phyloP scores from a whole-genome alignment of 2,113 vertebrate species.

The Rhegmatorhina hoffmannsi region DNA sequence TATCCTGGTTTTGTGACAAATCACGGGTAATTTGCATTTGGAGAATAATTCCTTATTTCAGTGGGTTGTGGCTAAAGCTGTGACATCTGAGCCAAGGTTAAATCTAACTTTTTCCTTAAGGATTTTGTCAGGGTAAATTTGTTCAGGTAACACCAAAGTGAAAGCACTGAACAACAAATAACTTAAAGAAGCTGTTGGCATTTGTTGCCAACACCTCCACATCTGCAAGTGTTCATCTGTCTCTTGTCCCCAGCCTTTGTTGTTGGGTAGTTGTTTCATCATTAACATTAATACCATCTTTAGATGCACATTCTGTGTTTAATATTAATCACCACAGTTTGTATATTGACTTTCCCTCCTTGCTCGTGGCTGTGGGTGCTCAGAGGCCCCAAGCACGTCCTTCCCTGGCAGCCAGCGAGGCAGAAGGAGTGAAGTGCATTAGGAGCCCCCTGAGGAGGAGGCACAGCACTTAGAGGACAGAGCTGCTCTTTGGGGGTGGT shows the following conservation, averaged over 20 bases:
- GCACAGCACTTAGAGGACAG: slow-evolving; percentile 29
- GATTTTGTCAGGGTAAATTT: not conserved
- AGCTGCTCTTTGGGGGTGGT: not conserved
- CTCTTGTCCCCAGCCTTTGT: not conserved
- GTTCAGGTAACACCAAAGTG: not conserved
- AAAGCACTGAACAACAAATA: not conserved
- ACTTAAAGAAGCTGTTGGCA: not conserved
- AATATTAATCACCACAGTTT: slow-evolving; percentile 15
- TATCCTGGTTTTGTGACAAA: not conserved
- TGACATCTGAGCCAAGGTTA: not conserved
- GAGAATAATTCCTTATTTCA: not conserved
- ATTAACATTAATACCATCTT: not conserved
- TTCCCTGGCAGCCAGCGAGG: not conserved
- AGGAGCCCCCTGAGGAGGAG: slow-evolving; percentile 21
- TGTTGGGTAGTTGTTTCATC: not conserved
- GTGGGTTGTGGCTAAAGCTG: not conserved
- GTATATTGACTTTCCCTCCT: not conserved
- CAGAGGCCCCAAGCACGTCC: not conserved
- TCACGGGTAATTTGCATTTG: not conserved
- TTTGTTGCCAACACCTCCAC: not conserved
- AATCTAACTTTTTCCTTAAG: not conserved
- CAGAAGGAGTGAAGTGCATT: slow-evolving; percentile 52
- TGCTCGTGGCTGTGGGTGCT: not conserved
- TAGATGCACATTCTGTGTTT: not conserved
- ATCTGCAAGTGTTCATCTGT: not conserved